These are phyloP conservation scores for Tethya wilhelma DNA, from an alignment of 37 sponge, comb jelly and placozoan genomes.

Conservation along the genomic window DNA sequence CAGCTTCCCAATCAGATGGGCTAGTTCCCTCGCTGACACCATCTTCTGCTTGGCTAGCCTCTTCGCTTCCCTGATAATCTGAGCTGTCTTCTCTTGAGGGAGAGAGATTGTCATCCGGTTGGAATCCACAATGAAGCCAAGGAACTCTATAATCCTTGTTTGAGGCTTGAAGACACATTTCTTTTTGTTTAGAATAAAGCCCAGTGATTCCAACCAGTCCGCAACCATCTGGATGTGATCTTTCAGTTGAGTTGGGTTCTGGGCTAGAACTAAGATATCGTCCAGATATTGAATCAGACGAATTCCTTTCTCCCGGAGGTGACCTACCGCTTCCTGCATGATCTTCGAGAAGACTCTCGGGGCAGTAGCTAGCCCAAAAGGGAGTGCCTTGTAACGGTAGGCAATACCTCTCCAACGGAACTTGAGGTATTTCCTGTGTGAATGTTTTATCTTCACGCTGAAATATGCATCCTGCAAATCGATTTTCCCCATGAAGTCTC, in stretches of 20 bases:
- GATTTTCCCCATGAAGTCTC: conserved; percentile 16
- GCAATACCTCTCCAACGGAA: background rate
- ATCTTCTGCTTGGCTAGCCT: background rate
- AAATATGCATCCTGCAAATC: conserved; percentile 35
- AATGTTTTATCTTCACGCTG: conserved; percentile 6
- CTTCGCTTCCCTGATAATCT: background rate
- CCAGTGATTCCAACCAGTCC: conserved; percentile 1
- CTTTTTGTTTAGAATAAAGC: conserved; percentile 21
- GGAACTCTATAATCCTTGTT: conserved; percentile 19
- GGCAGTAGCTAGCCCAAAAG: too few species aligned
- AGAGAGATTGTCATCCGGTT: conserved; percentile 12
- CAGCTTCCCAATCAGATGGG: conserved; percentile 21
- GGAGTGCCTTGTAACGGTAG: background rate
- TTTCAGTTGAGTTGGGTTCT: background rate
- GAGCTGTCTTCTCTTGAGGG: background rate
- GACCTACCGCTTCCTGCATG: background rate
- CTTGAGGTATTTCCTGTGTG: background rate
- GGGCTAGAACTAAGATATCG: background rate
- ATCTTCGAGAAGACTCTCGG: background rate
- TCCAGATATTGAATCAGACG: too few species aligned
- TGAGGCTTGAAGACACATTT: conserved; percentile 10
- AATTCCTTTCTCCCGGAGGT: background rate
- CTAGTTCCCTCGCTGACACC: conserved; percentile 7
- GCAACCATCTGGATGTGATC: background rate
- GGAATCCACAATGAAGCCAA: conserved; percentile 37